These are phyloP conservation scores for Vireo altiloquus DNA, from an alignment of 2,113 vertebrate genomes.

Conservation along the genomic window DNA sequence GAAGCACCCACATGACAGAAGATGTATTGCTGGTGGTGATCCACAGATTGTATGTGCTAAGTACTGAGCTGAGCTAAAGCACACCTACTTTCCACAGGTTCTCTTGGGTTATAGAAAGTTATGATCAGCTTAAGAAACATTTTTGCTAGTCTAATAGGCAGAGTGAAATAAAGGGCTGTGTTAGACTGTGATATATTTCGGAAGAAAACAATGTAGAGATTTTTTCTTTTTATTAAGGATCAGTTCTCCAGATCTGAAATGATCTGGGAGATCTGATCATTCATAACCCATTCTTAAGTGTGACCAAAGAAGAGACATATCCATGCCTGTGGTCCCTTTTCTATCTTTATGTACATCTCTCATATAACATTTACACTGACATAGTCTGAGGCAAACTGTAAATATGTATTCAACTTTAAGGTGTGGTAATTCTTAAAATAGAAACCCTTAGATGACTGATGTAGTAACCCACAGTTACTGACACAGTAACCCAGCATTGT, in stretches of 20 bases:
- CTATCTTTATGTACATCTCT: neutral
- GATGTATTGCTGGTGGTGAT: accelerated
- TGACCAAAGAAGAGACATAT: neutral
- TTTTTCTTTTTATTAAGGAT: neutral
- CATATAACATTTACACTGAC: neutral
- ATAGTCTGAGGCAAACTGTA: neutral
- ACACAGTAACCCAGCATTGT: neutral
- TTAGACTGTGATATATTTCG: neutral
- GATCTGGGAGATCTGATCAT: too few species aligned
- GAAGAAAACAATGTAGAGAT: neutral
- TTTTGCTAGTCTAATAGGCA: neutral
- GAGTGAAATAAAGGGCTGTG: neutral
- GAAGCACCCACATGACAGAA: neutral
- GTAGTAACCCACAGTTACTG: too few species aligned
- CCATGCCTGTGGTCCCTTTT: neutral
- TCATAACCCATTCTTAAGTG: neutral
- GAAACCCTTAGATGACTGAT: neutral
- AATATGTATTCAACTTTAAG: neutral
- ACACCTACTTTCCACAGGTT: neutral
- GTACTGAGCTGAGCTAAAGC: neutral
- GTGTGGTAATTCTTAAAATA: neutral
- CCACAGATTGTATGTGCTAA: neutral
- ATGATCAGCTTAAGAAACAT: neutral
- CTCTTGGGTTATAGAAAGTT: neutral
- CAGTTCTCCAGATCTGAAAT: neutral